Base-by-base conservation (phyloP, 2,797 vertebrate genomes). In the Phalanger gymnotis region DNA sequence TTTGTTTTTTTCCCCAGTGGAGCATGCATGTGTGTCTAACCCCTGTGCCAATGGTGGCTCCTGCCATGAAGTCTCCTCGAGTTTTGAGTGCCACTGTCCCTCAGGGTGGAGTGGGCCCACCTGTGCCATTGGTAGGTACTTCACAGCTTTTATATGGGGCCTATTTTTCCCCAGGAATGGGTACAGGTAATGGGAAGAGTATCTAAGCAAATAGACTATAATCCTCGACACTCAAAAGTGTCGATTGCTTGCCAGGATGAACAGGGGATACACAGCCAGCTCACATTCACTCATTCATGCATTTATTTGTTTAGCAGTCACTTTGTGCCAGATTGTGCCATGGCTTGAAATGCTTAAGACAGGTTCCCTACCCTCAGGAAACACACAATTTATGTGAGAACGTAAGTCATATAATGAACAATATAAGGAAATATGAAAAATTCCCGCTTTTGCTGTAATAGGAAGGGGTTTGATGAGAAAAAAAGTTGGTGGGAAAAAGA, bases 21-120 rank as follows among this genome's bases (percentile, higher is more conserved):
- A 99, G 93, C 99, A 99, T 11, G 99, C 99, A 91, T 99, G 99
- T 4, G 98, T 99, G 92, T 99, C 99, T 93, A 99, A 99, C 98
- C 99, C 99, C 0, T 99, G 99, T 91, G 99, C 99, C 97, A 99
- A 99, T 1, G 99, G 99, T 66, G 99, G 99, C 61, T 99, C 99
- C 2, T 99, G 99, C 97, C 99, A 99, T 0, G 99, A 99, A 96
- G 99, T 99, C 95, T 98, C 99, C 0, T 99, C 99, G 0, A 99
- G 99, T 87, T 99, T 99, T 19, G 99, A 99, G 97, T 99, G 99
- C 97, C 99, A 99, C 97, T 99, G 99, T 98, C 99, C 99, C 0
- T 98, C 99, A 0, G 99, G 99, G 95, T 99, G 99, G 99, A 99
- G 99, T 0, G 99, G 99, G 94, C 99, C 99, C 91, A 99, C 99